Evolutionary conservation across 2,888 invertebrate species (phyloP).

Genomic region (Pyrgus malvae): DNA sequence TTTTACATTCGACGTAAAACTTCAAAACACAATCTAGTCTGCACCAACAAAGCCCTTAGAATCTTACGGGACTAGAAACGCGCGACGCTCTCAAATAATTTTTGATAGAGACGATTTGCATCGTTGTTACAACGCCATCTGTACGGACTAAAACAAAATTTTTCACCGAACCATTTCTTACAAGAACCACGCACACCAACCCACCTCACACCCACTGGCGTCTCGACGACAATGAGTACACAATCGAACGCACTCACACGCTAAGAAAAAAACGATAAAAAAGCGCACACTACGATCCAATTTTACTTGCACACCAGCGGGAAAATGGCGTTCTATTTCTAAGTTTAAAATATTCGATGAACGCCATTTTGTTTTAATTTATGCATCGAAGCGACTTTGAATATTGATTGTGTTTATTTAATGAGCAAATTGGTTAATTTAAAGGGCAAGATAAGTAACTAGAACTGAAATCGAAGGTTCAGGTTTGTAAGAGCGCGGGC

Average conservation of each 20-base stretch:
- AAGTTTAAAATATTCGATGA: constrained; percentile 37
- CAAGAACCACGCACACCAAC: constrained; percentile 67
- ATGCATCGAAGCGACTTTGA: constrained; percentile 5
- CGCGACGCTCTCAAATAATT: constrained; percentile 49
- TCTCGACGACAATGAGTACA: constrained; percentile 43
- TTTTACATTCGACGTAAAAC: neutral
- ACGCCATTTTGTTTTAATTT: constrained; percentile 26
- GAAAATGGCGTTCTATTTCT: constrained; percentile 44
- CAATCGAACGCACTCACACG: constrained; percentile 80
- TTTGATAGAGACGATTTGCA: constrained; percentile 58
- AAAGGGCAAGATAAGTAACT: constrained; percentile 64
- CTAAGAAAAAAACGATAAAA: constrained; percentile 79
- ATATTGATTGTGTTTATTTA: constrained; percentile 41
- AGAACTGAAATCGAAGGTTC: constrained; percentile 64
- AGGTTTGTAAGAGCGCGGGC: constrained; percentile 71
- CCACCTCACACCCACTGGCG: constrained; percentile 48
- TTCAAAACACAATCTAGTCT: neutral
- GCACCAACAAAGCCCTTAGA: constrained; percentile 20
- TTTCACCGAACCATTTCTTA: constrained; percentile 79
- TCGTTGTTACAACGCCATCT: constrained; percentile 74
- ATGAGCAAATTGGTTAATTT: constrained; percentile 53
- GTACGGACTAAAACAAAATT: constrained; percentile 73
- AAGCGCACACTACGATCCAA: constrained; percentile 63
- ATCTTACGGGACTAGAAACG: neutral
- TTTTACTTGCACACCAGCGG: constrained; percentile 39